Conservation (phyloP, 1,140 invertebrate species). For the Maniola jurtina region DNA sequence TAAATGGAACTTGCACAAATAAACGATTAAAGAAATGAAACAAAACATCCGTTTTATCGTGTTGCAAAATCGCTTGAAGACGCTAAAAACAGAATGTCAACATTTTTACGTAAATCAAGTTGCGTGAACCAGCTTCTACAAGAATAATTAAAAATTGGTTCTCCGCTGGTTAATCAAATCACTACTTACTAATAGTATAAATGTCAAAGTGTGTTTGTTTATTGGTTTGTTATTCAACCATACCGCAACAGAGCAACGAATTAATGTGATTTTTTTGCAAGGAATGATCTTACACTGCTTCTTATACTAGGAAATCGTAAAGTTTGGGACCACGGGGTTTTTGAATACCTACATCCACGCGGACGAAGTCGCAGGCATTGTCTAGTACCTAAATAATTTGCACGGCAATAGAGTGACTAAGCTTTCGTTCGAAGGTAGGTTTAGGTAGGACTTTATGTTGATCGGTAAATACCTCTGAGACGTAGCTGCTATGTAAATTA, state of each 20-base stretch:
- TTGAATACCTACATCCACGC: no score
- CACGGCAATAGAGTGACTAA: constrained; percentile 6
- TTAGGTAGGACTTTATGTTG: constrained; percentile 8
- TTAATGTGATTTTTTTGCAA: no score
- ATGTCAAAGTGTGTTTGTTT: no score
- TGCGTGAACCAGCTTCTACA: constrained; percentile 4
- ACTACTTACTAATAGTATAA: no score
- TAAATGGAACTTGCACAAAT: neutral
- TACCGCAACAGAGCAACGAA: no score
- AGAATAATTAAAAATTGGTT: constrained; percentile 12
- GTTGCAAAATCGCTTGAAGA: constrained; percentile 5
- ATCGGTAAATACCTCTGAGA: constrained; percentile 11
- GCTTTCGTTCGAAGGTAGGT: constrained; percentile 5
- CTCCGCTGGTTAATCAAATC: neutral
- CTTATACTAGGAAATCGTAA: no score
- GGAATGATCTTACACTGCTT: no score
- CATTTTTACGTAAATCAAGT: constrained; percentile 14
- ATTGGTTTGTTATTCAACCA: no score
- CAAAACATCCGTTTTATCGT: constrained; percentile 8
- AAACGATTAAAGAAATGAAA: constrained; percentile 13
- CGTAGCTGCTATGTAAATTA: constrained; percentile 29
- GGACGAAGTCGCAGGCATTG: no score
- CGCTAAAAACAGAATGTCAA: constrained; percentile 13
- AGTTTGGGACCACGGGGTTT: no score
- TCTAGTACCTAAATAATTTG: neutral